Percentiles rank a stretch among this genome's conserved stretches.
Conservation (phyloP, 2,113 vertebrate genomes). For the Dermatemys mawii region DNA sequence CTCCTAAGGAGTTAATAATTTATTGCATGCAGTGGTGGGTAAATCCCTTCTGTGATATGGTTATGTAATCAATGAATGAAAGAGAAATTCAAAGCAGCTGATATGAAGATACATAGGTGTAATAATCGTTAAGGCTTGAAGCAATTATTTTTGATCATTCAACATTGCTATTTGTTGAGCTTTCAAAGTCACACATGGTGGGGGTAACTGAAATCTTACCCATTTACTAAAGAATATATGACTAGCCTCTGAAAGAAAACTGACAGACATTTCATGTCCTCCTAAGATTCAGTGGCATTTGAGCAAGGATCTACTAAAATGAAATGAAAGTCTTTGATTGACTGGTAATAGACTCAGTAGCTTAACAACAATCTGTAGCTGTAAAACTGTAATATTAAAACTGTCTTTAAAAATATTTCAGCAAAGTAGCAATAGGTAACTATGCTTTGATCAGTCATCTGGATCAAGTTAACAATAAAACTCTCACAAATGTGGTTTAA, state of each 20-base stretch:
- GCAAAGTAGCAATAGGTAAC: conserved; percentile 78
- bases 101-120: conserved; percentile 35
- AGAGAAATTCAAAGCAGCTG: conserved; percentile 9
- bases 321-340: conserved; percentile 78
- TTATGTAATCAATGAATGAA: conserved; percentile 25
- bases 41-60: background rate
- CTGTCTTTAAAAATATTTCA: conserved; percentile 80
- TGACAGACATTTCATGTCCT: conserved; percentile 63
- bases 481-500: conserved; percentile 75
- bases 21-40: conserved; percentile 18
- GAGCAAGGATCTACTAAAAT: conserved; percentile 69
- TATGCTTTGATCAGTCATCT: conserved; percentile 82
- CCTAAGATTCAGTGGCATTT: conserved; percentile 70
- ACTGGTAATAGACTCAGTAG: conserved; percentile 77
- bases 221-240: conserved; percentile 69
- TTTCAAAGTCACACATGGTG: conserved; percentile 57
- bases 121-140: conserved; percentile 50
- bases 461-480: conserved; percentile 79
- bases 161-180: conserved; percentile 43
- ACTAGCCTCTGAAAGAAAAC: conserved; percentile 65
- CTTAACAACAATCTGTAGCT: conserved; percentile 79
- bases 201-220: conserved; percentile 67
- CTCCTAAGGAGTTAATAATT: background rate
- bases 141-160: conserved; percentile 54
- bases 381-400: conserved; percentile 80